These are phyloP conservation scores for Panurus biarmicus DNA, from an alignment of 2,113 vertebrate species.

Conservation along the genomic window DNA sequence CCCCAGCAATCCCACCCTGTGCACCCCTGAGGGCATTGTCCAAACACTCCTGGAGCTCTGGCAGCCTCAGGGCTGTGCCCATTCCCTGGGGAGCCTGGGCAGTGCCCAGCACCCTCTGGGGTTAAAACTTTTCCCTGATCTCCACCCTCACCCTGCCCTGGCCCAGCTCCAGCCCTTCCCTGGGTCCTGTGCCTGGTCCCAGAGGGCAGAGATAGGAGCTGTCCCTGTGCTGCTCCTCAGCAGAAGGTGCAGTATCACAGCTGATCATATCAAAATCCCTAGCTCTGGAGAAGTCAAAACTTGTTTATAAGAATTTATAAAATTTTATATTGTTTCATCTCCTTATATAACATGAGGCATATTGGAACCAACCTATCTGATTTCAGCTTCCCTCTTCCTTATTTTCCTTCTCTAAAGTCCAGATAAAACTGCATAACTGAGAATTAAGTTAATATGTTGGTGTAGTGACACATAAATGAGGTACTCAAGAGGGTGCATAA, in stretches of 20 bases:
- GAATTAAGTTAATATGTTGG: not conserved
- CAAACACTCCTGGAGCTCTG: not conserved
- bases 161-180: not conserved
- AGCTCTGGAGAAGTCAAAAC: not conserved
- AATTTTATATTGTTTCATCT: not conserved
- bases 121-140: not conserved
- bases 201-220: accelerated
- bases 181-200: accelerated
- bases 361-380: not conserved
- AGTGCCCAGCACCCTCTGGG: not conserved
- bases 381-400: not conserved
- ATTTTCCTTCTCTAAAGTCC: not conserved
- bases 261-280: not conserved
- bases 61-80: not conserved
- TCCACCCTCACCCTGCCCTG: not conserved
- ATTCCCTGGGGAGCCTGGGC: not conserved
- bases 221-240: not conserved
- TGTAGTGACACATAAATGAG: not conserved
- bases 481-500: not conserved
- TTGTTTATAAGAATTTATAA: not conserved
- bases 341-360: not conserved
- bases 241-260: not conserved
- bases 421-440: not conserved
- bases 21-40: accelerated
- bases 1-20: not conserved